A percentile compares a stretch with the other conserved stretches of the same genome.
phyloP scores from a whole-genome alignment of 2,113 vertebrate genomes.

The Aspidoscelis tigris region DNA sequence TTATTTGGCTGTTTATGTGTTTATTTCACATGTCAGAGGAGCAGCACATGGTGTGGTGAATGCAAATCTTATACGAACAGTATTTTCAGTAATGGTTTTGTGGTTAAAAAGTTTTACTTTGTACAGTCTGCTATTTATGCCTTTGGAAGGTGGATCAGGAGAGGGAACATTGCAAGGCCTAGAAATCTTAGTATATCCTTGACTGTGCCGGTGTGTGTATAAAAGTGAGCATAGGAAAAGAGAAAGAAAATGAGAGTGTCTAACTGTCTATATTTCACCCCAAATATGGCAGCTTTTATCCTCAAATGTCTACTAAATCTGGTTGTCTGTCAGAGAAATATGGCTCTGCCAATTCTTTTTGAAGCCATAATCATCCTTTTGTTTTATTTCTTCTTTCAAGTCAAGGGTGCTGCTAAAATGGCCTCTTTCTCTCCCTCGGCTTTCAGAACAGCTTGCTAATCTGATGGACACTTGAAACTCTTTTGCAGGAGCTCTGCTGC shows the following conservation, averaged over 20 bases:
- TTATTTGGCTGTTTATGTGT: neutral
- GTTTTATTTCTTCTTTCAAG: constrained; percentile 38
- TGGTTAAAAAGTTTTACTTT: neutral
- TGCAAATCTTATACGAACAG: neutral
- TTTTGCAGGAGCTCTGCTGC: neutral
- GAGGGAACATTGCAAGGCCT: neutral
- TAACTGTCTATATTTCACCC: constrained; percentile 26
- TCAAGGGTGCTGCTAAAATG: constrained; percentile 17
- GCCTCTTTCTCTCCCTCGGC: neutral
- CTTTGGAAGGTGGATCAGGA: constrained; percentile 2
- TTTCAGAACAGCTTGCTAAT: constrained; percentile 7
- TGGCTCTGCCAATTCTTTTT: constrained; percentile 33
- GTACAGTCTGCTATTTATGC: constrained; percentile 8
- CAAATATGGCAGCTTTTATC: constrained; percentile 43
- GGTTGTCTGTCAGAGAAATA: constrained; percentile 39
- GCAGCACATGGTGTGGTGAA: neutral
- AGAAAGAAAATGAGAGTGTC: neutral
- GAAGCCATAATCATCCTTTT: constrained; percentile 37
- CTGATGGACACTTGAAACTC: constrained; percentile 11
- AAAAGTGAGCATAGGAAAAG: neutral
- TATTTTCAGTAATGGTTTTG: neutral
- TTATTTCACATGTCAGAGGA: neutral
- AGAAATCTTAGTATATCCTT: neutral
- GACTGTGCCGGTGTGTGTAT: neutral
- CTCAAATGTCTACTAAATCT: constrained; percentile 41